These are phyloP conservation scores for Melanerpes aurifrons DNA, from an alignment of 2,113 vertebrate genomes.

Conservation along the genomic window DNA sequence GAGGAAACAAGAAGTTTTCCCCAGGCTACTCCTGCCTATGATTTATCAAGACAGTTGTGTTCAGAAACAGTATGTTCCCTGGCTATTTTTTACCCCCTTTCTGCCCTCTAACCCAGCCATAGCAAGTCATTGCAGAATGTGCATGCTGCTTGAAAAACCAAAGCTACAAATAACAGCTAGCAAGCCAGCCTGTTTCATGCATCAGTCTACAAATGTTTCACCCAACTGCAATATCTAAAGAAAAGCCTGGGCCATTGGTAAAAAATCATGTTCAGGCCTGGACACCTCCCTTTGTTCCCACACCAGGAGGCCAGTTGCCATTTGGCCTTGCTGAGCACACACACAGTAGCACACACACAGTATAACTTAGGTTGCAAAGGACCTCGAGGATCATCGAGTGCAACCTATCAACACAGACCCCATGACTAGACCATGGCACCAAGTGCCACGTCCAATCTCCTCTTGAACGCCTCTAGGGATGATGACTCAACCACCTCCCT, in stretches of 20 bases:
- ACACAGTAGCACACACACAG: no score
- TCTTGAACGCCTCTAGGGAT: no score
- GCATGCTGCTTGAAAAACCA: background rate
- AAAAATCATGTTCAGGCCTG: background rate
- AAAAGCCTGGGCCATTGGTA: background rate
- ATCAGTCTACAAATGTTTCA: background rate
- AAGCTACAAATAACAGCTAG: background rate
- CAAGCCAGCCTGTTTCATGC: background rate
- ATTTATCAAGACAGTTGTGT: background rate
- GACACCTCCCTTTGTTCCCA: accelerated
- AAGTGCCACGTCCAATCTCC: no score
- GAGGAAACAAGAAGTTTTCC: background rate
- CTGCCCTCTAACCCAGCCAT: accelerated
- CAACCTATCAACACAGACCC: no score
- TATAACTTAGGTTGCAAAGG: no score
- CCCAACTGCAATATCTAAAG: background rate
- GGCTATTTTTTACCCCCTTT: background rate
- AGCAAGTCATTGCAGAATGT: background rate
- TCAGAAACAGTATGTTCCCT: background rate
- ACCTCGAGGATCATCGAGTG: no score
- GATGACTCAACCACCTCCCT: no score
- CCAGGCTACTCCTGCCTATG: background rate
- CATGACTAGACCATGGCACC: no score
- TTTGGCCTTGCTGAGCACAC: accelerated
- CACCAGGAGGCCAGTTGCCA: accelerated